Evolutionary conservation across 1,140 invertebrate species (phyloP).

Genomic region (Drosophila sturtevanti): DNA sequence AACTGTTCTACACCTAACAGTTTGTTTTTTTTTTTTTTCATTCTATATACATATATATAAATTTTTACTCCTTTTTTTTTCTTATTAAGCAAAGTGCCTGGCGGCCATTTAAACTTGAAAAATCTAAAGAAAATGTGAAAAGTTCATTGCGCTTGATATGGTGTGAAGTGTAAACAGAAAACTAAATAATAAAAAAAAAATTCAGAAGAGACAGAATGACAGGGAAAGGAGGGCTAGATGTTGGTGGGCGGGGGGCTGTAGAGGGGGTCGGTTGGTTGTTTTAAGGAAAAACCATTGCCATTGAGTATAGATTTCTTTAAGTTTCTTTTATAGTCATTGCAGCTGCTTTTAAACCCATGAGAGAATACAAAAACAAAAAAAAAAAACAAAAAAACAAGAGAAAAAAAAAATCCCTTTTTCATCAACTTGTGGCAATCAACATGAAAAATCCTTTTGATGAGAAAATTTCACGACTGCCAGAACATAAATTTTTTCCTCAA

Average conservation of each 20-base stretch:
- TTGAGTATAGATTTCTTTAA: background rate
- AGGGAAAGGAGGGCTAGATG: too few species aligned
- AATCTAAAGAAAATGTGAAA: constrained; percentile 51
- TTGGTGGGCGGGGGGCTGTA: too few species aligned
- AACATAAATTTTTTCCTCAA: background rate
- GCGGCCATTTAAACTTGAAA: constrained; percentile 69
- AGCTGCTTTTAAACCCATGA: background rate
- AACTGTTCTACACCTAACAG: constrained; percentile 27
- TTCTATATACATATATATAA: background rate
- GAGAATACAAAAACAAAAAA: too few species aligned
- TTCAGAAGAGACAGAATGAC: too few species aligned
- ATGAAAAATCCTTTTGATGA: constrained; percentile 4
- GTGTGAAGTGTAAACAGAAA: constrained; percentile 58
- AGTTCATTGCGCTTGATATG: constrained; percentile 67
- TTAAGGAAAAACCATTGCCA: too few species aligned
- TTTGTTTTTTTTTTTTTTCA: constrained; percentile 29
- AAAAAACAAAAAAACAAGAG: too few species aligned
- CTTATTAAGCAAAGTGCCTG: constrained; percentile 70
- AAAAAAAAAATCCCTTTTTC: constrained; percentile 1
- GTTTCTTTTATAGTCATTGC: background rate
- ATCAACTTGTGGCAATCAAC: background rate
- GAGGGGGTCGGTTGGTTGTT: too few species aligned
- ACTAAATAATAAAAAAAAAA: background rate
- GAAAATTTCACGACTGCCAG: background rate
- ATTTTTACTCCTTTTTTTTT: constrained; percentile 29